Percentiles rank a stretch among this genome's conserved stretches.
phyloP scores from a whole-genome alignment of 1,140 invertebrate species.

The Scaptomyza montana region DNA sequence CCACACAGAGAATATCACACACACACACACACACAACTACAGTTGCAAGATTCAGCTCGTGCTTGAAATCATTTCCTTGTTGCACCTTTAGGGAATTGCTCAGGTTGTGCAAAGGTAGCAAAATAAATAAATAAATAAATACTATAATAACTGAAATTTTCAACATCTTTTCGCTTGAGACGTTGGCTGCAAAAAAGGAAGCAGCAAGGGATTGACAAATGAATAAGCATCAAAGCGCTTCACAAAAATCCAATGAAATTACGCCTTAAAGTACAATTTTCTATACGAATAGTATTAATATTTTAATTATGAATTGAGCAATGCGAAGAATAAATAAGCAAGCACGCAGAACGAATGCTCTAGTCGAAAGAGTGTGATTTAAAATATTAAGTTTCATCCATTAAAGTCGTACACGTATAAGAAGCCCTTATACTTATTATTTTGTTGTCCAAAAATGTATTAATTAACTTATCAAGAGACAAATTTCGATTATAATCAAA shows the following conservation, averaged over 20 bases:
- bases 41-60: constrained; percentile 2
- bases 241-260: constrained; percentile 13
- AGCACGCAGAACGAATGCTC: too few species aligned
- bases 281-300: not conserved
- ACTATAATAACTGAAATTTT: constrained; percentile 37
- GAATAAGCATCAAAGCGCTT: constrained; percentile 1
- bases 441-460: too few species aligned
- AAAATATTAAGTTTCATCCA: too few species aligned
- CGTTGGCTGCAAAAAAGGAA: not conserved
- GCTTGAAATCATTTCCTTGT: constrained; percentile 37
- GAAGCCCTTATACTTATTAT: too few species aligned
- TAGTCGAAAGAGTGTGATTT: too few species aligned
- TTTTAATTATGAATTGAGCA: too few species aligned
- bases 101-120: constrained; percentile 32
- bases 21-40: not conserved
- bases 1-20: not conserved
- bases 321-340: too few species aligned
- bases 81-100: constrained; percentile 47
- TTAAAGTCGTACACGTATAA: too few species aligned
- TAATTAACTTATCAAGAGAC: too few species aligned
- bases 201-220: constrained; percentile 10
- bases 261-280: not conserved
- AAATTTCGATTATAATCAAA: too few species aligned
- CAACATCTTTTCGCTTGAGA: constrained; percentile 21
- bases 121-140: constrained; percentile 13